Evolutionary conservation across 2,113 vertebrate genomes (phyloP), one percentile per base, ranked within the genome.

Genomic region (Apus apus): DNA sequence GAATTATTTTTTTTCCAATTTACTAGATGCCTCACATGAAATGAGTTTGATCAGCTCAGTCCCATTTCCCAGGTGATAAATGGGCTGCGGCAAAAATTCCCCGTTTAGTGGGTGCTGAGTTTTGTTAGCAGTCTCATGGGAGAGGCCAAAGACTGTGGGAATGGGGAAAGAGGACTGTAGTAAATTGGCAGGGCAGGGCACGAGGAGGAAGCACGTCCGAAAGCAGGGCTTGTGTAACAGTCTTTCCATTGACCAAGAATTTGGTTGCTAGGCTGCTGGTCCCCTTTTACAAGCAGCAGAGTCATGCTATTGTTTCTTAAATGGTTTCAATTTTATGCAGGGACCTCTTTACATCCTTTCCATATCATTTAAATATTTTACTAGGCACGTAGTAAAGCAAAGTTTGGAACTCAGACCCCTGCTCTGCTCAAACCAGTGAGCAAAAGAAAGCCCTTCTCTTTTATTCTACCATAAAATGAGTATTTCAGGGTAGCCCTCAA

Each of bases 141-240:
- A 95, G 90, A 96, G 96, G 96, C 92, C 93, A 96, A 94, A 95
- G 96, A 94, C 93, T 96, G 94, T 96, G 96, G 94, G 94, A 96
- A 96, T 94, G 89, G 62, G 73, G 92, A 89, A 85, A 93, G 32
- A 77, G 76, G 48, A 72, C 79, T 95, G 85, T 23, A 78, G 88
- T 92, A 92, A 94, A 93, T 90, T 81, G 94, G 82, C 85, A 94
- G 90, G 87, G 90, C 92, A 96, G 93, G 90, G 73, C 92, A 72
- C 2, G 5, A 81, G 86, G 83, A 93, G 60, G 92, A 94, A 95
- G 93, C 90, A 64, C 8, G 64, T 91, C 64, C 21, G 15, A 93
- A 84, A 5, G 5, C 57, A 1, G 6, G 1, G 65, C 76, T 88
- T 88, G 50, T 81, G 80, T 81, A 95, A 96, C 93, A 95, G 92